Base-by-base conservation (phyloP, 2,113 vertebrate genomes). In the Panthera uncia region DNA sequence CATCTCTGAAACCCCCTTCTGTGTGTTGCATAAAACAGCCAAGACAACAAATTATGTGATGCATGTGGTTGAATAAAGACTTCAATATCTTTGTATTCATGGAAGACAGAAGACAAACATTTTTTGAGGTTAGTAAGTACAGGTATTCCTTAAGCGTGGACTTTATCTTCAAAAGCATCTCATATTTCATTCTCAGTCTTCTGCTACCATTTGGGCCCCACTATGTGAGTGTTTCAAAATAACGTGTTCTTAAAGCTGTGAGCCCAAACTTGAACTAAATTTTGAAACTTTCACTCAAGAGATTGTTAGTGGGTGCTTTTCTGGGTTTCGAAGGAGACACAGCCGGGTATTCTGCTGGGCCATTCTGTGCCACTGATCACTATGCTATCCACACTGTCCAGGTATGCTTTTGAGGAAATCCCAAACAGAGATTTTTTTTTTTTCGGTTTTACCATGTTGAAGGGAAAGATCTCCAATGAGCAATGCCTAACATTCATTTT, bases 131-230 rank as follows among this genome's bases (percentile, higher is more conserved):
- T 50, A 61, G 57, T 50, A 83, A 89, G 12, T 84, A 69, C 33
- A 66, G n/a, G 29, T 69, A 93, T 81, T 83, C 29, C n/a, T 94
- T 90, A 87, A 66, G 25, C 45, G 33, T 31, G 65, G 45, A 55
- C 65, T 80, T 96, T 74, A 79, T 83, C 91, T 93, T 89, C 12
- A 41, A 79, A 95, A 92, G 69, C 55, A 81, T 71, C 61, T 95
- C 31, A 18, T 41, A 81, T 27, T 74, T 74, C 71, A 41, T 41
- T 41, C 79, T 96, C 71, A 48, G 91, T 94, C 84, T 97, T 88
- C 76, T 84, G 79, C 63, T 90, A 55, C 23, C 69, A 57, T 73
- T 65, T 89, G 29, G 33, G 31, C 18, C 80, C 68, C 5, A 15
- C 55, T 52, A 9, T 5, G 41, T 71, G 52, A 81, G 66, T 38